Evolutionary conservation across 2,113 vertebrate genomes (phyloP).

Genomic region (Cyphomyrus discorhynchus): DNA sequence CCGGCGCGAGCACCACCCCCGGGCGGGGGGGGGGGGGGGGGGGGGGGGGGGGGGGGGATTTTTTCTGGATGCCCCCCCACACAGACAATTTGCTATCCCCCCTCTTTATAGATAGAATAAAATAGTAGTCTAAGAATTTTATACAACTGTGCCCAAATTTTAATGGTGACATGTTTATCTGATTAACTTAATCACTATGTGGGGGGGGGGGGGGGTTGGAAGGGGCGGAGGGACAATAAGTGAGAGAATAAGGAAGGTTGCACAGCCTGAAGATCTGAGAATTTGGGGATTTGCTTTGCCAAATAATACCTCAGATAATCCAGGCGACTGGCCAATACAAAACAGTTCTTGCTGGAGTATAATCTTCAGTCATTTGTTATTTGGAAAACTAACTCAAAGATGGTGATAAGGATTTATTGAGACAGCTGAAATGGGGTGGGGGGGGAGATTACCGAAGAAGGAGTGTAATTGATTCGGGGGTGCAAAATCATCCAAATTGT

Average conservation of each 20-base stretch:
- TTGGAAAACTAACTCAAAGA: constrained; percentile 19
- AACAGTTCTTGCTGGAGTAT: constrained; percentile 14
- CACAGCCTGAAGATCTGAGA: not conserved
- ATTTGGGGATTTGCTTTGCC: not conserved
- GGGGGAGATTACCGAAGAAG: constrained; percentile 6
- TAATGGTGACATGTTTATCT: constrained; percentile 12
- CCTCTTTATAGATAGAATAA: not conserved
- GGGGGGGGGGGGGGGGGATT: not conserved
- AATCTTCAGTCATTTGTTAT: constrained; percentile 23
- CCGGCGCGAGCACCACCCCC: too few species aligned
- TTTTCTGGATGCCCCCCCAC: not conserved
- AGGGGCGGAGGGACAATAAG: not conserved
- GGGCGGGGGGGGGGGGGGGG: not conserved
- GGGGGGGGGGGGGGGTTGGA: not conserved
- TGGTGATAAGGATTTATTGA: constrained; percentile 20
- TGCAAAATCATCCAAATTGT: constrained; percentile 19
- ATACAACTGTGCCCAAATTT: constrained; percentile 13
- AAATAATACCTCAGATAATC: constrained; percentile 14
- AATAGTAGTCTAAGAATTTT: not conserved
- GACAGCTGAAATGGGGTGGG: not conserved
- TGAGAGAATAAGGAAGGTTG: not conserved
- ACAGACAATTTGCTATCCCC: not conserved
- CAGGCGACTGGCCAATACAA: constrained; percentile 12
- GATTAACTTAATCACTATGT: not conserved
- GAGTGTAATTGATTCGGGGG: constrained; percentile 24